Evolutionary conservation across 2,888 invertebrate species (phyloP).

Genomic region (Patella caerulea): DNA sequence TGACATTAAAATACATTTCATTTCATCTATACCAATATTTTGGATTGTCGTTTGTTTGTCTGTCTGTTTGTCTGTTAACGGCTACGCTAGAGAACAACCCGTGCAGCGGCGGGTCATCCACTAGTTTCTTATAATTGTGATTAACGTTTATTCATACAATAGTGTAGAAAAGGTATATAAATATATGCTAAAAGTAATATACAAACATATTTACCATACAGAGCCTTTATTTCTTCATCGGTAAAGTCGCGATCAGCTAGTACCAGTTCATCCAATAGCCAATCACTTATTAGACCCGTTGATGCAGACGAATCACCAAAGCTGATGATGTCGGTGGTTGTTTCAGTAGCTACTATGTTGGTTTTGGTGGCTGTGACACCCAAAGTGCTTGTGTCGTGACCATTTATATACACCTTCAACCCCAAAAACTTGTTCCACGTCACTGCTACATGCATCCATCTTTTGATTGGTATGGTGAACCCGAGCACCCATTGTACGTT

Average conservation of each 20-base stretch:
- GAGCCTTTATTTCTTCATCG: neutral
- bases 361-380: slow-evolving; percentile 4
- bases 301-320: slow-evolving; percentile 1
- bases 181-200: too few relatives aligned
- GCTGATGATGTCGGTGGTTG: neutral
- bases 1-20: too few relatives aligned
- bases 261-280: slow-evolving; percentile 22
- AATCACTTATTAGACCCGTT: neutral
- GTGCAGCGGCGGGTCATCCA: too few relatives aligned
- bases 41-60: too few relatives aligned
- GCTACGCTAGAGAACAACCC: too few relatives aligned
- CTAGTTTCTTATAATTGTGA: too few relatives aligned
- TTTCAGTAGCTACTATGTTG: neutral
- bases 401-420: slow-evolving; percentile 32
- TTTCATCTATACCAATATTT: too few relatives aligned
- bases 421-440: slow-evolving; percentile 33
- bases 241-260: slow-evolving; percentile 19
- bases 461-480: slow-evolving; percentile 24
- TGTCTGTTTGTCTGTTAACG: too few relatives aligned
- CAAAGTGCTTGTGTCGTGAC: slow-evolving; percentile 21
- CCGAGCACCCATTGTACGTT: slow-evolving; percentile 18
- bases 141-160: too few relatives aligned
- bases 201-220: slow-evolving; percentile 12
- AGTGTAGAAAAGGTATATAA: too few relatives aligned
- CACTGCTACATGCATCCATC: slow-evolving; percentile 30